These are phyloP conservation scores for Cottus gobio DNA, from an alignment of 2,113 vertebrate species.

Conservation along the genomic window DNA sequence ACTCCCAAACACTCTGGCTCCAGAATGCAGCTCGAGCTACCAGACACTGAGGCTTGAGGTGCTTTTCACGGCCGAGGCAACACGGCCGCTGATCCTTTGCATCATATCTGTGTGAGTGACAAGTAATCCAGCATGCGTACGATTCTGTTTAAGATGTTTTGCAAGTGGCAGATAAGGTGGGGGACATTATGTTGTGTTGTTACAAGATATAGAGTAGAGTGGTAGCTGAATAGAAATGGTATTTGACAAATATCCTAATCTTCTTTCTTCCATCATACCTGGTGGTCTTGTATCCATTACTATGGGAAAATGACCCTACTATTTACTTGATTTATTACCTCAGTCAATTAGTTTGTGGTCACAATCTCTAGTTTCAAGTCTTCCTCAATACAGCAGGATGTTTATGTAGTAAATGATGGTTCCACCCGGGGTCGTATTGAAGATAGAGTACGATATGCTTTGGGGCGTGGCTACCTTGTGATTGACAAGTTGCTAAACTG, in stretches of 20 bases:
- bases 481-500: background rate
- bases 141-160: constrained; percentile 4
- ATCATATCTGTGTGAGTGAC: constrained; percentile 14
- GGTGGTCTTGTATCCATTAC: too few relatives aligned
- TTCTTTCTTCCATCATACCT: background rate
- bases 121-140: constrained; percentile 22
- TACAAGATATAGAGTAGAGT: background rate
- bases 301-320: too few relatives aligned
- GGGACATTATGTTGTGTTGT: background rate
- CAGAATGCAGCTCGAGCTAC: constrained; percentile 1
- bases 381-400: background rate
- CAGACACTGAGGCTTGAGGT: constrained; percentile 7
- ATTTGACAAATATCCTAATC: background rate
- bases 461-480: background rate
- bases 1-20: too few relatives aligned
- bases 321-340: too few relatives aligned
- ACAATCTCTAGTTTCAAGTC: background rate
- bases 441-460: background rate
- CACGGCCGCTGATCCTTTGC: constrained; percentile 10
- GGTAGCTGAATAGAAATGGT: background rate
- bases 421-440: background rate
- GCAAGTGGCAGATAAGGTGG: background rate
- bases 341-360: background rate
- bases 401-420: background rate
- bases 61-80: constrained; percentile 15